Percentiles rank a stretch among this genome's conserved stretches.
phyloP scores from a whole-genome alignment of 2,888 invertebrate genomes.

The Chloroclysta siterata region DNA sequence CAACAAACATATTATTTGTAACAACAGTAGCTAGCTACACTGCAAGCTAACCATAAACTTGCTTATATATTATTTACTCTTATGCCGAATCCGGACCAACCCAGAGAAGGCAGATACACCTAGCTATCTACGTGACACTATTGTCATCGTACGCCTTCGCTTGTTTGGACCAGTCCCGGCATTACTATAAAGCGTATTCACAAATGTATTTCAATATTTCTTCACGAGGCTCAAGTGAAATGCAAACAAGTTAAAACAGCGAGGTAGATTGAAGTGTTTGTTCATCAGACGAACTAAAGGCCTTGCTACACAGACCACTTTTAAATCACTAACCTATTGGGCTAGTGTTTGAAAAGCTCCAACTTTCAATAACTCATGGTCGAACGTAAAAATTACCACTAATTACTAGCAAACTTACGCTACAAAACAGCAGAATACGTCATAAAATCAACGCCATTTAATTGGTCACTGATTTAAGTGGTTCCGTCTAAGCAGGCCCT shows the following conservation, averaged over 20 bases:
- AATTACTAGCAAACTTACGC: neutral
- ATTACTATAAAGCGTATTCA: neutral
- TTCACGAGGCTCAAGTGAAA: slow-evolving; percentile 49
- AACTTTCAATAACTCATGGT: neutral
- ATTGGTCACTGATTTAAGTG: neutral
- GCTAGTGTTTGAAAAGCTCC: neutral
- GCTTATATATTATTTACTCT: too few species aligned
- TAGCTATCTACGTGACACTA: too few species aligned
- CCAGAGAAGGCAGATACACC: too few species aligned
- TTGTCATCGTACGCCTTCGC: too few species aligned
- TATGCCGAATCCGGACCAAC: too few species aligned
- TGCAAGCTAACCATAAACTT: neutral
- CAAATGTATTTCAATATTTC: slow-evolving; percentile 39
- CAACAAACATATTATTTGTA: neutral
- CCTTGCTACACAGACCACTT: neutral
- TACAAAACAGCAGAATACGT: neutral
- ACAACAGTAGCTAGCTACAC: neutral
- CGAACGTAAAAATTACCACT: neutral
- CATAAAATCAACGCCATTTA: neutral
- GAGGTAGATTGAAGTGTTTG: slow-evolving; percentile 72
- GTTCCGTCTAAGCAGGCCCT: slow-evolving; percentile 2
- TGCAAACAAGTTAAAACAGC: slow-evolving; percentile 59
- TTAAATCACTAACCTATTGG: neutral
- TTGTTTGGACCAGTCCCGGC: too few species aligned
- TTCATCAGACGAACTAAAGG: slow-evolving; percentile 46